phyloP scores from a whole-genome alignment of 2,797 vertebrate species.

The Pantherophis vulpinus region DNA sequence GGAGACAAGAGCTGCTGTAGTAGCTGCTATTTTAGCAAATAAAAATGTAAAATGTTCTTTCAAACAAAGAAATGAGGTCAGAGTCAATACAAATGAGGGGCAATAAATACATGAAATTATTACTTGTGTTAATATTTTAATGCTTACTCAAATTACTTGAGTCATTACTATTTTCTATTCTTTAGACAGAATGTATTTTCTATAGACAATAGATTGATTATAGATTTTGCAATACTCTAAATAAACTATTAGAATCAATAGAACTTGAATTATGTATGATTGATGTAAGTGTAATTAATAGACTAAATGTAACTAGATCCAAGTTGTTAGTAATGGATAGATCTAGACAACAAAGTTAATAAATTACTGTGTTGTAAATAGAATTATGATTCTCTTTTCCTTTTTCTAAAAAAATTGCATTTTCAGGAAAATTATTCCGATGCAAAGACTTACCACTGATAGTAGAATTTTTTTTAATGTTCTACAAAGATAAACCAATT shows the following conservation, averaged over 20 bases:
- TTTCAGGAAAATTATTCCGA: conserved; percentile 81
- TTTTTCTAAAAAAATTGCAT: conserved; percentile 35
- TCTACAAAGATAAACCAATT: conserved; percentile 88
- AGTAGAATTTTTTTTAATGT: conserved; percentile 88
- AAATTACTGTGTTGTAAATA: background rate
- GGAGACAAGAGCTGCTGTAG: background rate
- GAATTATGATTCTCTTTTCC: conserved; percentile 29
- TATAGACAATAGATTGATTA: background rate
- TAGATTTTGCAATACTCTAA: background rate
- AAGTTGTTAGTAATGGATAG: background rate
- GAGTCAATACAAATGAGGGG: background rate
- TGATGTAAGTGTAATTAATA: background rate
- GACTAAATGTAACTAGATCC: background rate
- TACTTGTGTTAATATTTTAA: background rate
- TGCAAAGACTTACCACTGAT: conserved; percentile 76
- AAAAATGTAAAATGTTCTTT: background rate
- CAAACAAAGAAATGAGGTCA: background rate
- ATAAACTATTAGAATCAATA: background rate
- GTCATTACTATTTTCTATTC: background rate
- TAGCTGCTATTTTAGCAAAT: background rate
- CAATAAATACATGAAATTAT: background rate
- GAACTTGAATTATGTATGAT: background rate
- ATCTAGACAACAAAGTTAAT: conserved; percentile 10
- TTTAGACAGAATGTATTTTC: background rate
- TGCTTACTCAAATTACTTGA: background rate